Evolutionary conservation across 2,888 invertebrate genomes (phyloP).

Genomic region (Ormyrus rosae): DNA sequence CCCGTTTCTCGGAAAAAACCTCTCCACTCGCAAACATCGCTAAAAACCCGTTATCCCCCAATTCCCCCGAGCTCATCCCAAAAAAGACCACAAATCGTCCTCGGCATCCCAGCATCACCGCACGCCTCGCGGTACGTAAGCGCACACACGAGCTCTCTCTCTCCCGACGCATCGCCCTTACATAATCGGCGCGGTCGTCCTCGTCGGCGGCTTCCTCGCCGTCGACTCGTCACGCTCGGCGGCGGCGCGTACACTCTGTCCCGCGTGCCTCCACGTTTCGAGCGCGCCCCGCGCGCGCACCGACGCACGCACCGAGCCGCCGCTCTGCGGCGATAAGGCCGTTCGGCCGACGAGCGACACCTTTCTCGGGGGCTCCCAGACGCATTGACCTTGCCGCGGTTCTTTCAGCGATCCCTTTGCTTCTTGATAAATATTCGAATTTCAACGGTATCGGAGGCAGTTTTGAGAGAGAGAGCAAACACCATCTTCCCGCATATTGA

Average conservation of each 20-base stretch:
- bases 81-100: no score
- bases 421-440: not conserved
- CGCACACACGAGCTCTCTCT: not conserved
- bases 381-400: slow-evolving; percentile 38
- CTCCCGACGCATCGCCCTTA: no score
- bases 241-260: not conserved
- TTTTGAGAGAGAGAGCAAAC: no score
- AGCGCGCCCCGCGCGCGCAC: slow-evolving; percentile 29
- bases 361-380: not conserved
- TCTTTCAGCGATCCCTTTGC: not conserved
- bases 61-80: no score
- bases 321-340: slow-evolving; percentile 15
- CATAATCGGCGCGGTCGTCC: no score
- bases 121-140: not conserved
- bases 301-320: not conserved
- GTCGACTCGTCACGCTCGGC: not conserved
- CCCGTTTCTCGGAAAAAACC: no score
- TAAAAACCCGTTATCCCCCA: no score
- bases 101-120: not conserved
- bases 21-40: no score
- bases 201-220: no score
- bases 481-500: no score
- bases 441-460: no score
- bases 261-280: slow-evolving; percentile 50
- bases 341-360: not conserved